Evolutionary conservation across 2,888 invertebrate genomes (phyloP), one percentile per base, ranked within the genome.

Genomic region (Cephonodes hylas): DNA sequence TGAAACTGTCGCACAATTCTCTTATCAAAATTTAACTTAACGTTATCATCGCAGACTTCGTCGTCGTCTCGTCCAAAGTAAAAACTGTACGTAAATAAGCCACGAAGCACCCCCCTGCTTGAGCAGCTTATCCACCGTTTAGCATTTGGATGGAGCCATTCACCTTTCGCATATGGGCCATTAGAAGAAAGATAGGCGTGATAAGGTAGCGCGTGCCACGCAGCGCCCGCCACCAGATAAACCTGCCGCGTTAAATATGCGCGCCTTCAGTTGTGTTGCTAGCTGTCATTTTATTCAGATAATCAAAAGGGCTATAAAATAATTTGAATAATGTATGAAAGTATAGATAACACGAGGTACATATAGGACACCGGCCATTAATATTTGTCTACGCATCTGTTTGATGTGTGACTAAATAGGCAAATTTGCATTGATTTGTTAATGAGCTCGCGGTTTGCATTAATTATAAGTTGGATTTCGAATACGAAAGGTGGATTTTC

Each of bases 91-190:
- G 46, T 53, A 79, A 79, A 74, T 74, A 71, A 73, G 31, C 31
- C 53, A 31, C 53, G 78, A 83, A 83, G 74, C 75, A 80, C 83
- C 79, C 77, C 75, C 73, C 75, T 78, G 68, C 73, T 74, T 68
- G 72, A 76, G 78, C 76, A 74, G 74, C 81, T 83, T 84, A 81
- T 80, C 78, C 80, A 70, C 69, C 80, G 81, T 80, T 80, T 72
- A 76, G 74, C 76, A 73, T 79, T 80, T 75, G 74, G 78, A 85
- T 82, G 78, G 77, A 85, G 84, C 84, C 81, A 85, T 90, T 89
- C 86, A 86, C 89, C 88, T 88, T 88, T 88, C 86, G 84, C 84
- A 86, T 90, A 84, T 86, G 85, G 84, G 83, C 85, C 86, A 86
- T 89, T 91, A 91, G 88, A 83, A 85, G 80, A 81, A 84, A 85